These are phyloP conservation scores for Bostrychus sinensis DNA, from an alignment of 2,113 vertebrate species.

Conservation along the genomic window DNA sequence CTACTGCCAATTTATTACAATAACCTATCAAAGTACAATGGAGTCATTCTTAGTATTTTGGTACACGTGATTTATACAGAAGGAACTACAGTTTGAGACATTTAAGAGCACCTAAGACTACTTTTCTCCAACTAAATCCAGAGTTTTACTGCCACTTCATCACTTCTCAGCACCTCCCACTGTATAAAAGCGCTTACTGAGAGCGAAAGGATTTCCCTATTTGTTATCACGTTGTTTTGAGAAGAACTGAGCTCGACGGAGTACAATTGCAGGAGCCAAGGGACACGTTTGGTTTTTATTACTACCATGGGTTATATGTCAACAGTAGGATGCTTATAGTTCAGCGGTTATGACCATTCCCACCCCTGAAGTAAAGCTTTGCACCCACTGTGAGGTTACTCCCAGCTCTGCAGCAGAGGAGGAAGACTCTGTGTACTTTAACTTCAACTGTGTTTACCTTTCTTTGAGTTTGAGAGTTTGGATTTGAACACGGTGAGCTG, in stretches of 20 bases:
- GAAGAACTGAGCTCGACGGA: slow-evolving; percentile 51
- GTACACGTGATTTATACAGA: not conserved
- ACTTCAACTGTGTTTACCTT: slow-evolving; percentile 60
- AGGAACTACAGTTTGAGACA: slow-evolving; percentile 4
- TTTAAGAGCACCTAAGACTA: slow-evolving; percentile 7
- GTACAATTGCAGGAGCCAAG: slow-evolving; percentile 52
- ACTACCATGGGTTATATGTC: slow-evolving; percentile 63
- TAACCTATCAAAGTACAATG: slow-evolving; percentile 1
- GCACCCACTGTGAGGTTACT: slow-evolving; percentile 53
- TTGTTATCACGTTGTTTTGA: slow-evolving; percentile 52
- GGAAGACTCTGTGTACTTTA: slow-evolving; percentile 61
- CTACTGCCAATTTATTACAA: not conserved
- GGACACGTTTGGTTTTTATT: slow-evolving; percentile 65
- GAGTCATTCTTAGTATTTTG: slow-evolving; percentile 2
- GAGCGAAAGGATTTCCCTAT: slow-evolving; percentile 39
- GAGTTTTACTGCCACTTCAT: slow-evolving; percentile 12
- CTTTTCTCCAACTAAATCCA: slow-evolving; percentile 13
- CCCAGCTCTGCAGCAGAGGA: slow-evolving; percentile 48
- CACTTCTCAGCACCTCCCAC: slow-evolving; percentile 21
- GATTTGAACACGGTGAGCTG: slow-evolving; percentile 46
- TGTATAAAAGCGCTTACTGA: slow-evolving; percentile 30
- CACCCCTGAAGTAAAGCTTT: slow-evolving; percentile 63
- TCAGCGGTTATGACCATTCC: slow-evolving; percentile 67
- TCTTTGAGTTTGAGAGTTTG: slow-evolving; percentile 61
- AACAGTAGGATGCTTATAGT: slow-evolving; percentile 68